Percentiles rank a stretch among this genome's conserved stretches.
phyloP scores from a whole-genome alignment of 1,140 invertebrate species.

The Thaumetopoea pityocampa region DNA sequence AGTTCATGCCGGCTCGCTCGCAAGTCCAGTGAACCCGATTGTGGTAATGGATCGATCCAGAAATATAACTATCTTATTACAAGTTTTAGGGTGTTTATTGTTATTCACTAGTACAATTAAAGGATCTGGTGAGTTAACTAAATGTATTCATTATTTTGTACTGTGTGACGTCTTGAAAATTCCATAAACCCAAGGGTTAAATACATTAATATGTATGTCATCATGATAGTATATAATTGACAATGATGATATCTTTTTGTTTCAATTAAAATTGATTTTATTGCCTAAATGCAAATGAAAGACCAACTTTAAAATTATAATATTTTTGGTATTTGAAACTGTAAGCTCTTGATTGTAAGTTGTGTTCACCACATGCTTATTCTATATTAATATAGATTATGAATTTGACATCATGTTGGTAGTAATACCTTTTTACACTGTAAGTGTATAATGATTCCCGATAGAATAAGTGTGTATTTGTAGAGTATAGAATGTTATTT shows the following conservation, averaged over 20 bases:
- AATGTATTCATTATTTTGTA: constrained; percentile 1
- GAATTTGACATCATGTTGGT: too few relatives aligned
- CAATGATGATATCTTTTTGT: too few relatives aligned
- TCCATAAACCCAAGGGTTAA: not conserved
- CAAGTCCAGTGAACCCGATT: constrained; percentile 31
- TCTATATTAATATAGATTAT: not conserved
- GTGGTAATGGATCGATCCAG: constrained; percentile 22
- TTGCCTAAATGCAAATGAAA: too few relatives aligned
- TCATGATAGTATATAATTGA: too few relatives aligned
- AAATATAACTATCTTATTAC: constrained; percentile 24
- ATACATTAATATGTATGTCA: not conserved
- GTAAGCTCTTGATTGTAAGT: too few relatives aligned
- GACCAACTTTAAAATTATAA: too few relatives aligned
- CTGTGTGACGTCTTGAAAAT: not conserved
- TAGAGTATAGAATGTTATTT: not conserved
- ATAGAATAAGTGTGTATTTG: not conserved
- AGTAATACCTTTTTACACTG: not conserved
- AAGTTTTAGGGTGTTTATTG: constrained; percentile 23
- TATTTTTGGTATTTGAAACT: too few relatives aligned
- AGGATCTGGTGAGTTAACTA: constrained; percentile 25
- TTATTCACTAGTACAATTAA: constrained; percentile 10
- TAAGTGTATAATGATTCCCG: not conserved
- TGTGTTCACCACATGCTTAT: too few relatives aligned
- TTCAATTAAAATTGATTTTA: too few relatives aligned
- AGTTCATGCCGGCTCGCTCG: constrained; percentile 24